Evolutionary conservation across 2,113 vertebrate genomes (phyloP), one percentile per base, ranked within the genome.

Genomic region (Seriola rivoliana): DNA sequence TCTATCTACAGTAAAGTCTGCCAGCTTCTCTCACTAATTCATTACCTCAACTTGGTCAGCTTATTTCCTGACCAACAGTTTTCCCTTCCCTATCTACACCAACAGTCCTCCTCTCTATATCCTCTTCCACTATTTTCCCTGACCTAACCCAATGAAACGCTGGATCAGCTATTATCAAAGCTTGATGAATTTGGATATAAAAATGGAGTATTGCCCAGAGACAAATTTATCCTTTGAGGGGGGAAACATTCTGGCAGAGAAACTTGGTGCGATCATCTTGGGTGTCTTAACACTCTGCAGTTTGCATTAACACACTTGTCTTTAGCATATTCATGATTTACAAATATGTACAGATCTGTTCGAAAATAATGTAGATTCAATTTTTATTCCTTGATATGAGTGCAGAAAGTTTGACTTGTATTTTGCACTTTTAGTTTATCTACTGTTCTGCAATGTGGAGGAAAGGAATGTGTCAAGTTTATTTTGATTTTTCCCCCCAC

Each of bases 401-500:
- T 55, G 36, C 32, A 48, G 60, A 59, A 81, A 65, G 73, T 85
- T 84, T 62, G 34, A 46, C 54, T 48, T 9, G 29, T 34, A 42
- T 75, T 58, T 65, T 36, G 10, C 23, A 5, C 16, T 48, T 79
- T 84, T 34, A 63, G 64, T 75, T 85, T 63, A 74, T 29, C 29
- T 29, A 29, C 29, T 29, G 29, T 29, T 29, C 29, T 29, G 29
- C 71, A 76, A 69, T 29, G 75, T 52, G 62, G 32, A 71, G 36
- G 59, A 82, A 82, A 74, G 60, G 81, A 85, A 88, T 82, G 79
- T 88, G 75, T 85, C 74, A 80, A 63, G 78, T 90, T 95, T 95
- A 94, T 95, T 96, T 96, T 94, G 95, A 95, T 94, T 93, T 94
- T 94, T 94, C 94, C 94, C 94, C 94, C 94, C 95, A n/a, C 40